A percentile compares a stretch with the other conserved stretches of the same genome.
These are phyloP conservation scores for Xenops minutus DNA, from an alignment of 2,797 vertebrate genomes.

Conservation along the genomic window DNA sequence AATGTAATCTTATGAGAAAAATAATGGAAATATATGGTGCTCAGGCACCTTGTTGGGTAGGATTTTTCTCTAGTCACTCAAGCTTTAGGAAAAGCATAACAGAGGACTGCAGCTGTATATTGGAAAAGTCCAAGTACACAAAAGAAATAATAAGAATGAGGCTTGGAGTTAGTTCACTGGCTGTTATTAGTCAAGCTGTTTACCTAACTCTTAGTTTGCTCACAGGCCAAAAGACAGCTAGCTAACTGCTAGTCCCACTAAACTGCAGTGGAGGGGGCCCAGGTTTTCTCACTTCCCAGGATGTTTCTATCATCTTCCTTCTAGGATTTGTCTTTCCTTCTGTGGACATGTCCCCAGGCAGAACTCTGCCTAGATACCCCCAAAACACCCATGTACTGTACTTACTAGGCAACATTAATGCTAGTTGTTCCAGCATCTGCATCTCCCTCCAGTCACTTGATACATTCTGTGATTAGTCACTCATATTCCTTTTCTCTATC, in stretches of 20 bases:
- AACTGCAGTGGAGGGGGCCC: neutral
- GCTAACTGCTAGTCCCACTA: neutral
- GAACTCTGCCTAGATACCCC: neutral
- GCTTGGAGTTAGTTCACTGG: neutral
- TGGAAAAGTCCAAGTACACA: neutral
- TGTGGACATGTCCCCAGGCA: neutral
- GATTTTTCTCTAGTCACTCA: neutral
- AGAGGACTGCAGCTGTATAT: neutral
- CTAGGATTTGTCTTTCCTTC: neutral
- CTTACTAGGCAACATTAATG: neutral
- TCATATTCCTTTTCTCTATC: neutral
- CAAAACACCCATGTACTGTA: neutral
- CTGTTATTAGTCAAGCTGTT: neutral
- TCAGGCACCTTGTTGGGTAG: neutral
- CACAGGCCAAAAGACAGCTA: neutral
- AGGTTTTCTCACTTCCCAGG: neutral
- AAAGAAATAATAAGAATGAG: neutral
- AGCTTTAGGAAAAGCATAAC: neutral
- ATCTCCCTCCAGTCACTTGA: neutral
- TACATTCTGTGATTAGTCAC: neutral
- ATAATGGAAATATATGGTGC: neutral
- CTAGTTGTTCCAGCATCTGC: neutral
- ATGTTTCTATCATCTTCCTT: neutral
- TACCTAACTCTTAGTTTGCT: neutral
- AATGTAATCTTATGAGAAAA: neutral